Conservation (phyloP, 2,888 invertebrate species). For the Aelia acuminata region DNA sequence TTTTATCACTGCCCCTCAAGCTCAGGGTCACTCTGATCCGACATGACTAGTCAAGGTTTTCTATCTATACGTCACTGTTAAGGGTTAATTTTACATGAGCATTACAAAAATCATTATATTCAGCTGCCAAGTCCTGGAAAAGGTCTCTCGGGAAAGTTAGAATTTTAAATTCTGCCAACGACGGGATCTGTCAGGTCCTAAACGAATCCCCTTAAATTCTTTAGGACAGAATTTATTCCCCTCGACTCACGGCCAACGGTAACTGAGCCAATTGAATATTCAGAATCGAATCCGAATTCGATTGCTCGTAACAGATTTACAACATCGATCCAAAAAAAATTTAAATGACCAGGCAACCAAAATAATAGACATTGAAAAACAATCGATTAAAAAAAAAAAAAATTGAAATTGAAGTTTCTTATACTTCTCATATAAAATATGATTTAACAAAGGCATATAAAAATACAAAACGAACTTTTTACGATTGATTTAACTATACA, state of each 20-base stretch:
- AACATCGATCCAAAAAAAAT: not conserved
- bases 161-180: not conserved
- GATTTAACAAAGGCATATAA: too few relatives aligned
- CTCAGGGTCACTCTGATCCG: too few relatives aligned
- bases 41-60: too few relatives aligned
- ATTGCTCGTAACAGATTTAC: slow-evolving; percentile 28
- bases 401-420: too few relatives aligned
- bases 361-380: not conserved
- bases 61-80: too few relatives aligned
- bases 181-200: not conserved
- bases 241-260: not conserved
- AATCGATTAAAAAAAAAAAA: too few relatives aligned
- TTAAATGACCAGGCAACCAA: not conserved
- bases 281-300: not conserved
- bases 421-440: too few relatives aligned
- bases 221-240: slow-evolving; percentile 9
- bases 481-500: too few relatives aligned
- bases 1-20: too few relatives aligned
- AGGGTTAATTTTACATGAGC: not conserved
- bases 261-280: slow-evolving; percentile 24
- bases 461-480: too few relatives aligned
- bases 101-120: not conserved
- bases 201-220: slow-evolving; percentile 32
- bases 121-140: not conserved
- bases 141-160: not conserved